phyloP scores from a whole-genome alignment of 1,140 invertebrate species.

The Drosophila mayri region DNA sequence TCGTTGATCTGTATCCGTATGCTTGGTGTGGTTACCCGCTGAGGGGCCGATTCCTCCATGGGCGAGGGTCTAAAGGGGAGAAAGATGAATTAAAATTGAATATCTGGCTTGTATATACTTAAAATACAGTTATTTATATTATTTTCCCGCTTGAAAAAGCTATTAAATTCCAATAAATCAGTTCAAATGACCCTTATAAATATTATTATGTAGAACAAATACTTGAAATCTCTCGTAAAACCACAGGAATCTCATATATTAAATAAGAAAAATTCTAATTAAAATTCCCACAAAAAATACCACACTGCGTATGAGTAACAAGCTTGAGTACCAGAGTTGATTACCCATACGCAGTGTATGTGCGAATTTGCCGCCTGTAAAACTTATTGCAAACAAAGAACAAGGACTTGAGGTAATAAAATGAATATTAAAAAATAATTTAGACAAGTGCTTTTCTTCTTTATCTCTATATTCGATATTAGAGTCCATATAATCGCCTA shows the following conservation, averaged over 20 bases:
- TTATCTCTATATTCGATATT: conserved; percentile 8
- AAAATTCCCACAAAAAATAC: conserved; percentile 10
- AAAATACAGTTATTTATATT: not conserved
- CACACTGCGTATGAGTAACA: conserved; percentile 5
- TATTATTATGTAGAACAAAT: not conserved
- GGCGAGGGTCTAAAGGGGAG: conserved; percentile 37
- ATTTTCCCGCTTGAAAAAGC: not conserved
- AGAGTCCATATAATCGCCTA: not conserved
- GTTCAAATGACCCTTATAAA: not conserved
- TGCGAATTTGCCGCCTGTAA: conserved; percentile 9
- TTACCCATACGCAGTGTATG: conserved; percentile 15
- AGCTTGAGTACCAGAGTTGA: not conserved
- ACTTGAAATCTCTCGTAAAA: not conserved
- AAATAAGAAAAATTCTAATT: conserved; percentile 5
- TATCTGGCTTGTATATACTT: not conserved
- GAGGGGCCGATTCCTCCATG: conserved; percentile 25
- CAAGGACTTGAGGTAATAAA: conserved; percentile 6
- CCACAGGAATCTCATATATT: not conserved
- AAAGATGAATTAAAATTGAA: not conserved
- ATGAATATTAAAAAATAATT: not conserved
- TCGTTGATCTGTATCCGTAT: conserved; percentile 67
- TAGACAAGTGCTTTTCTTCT: not conserved
- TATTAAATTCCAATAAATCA: not conserved
- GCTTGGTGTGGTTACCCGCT: conserved; percentile 66
- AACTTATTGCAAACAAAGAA: conserved; percentile 5